Evolutionary conservation across 2,797 vertebrate genomes (phyloP), one percentile per base, ranked within the genome.

Genomic region (Morelia viridis): DNA sequence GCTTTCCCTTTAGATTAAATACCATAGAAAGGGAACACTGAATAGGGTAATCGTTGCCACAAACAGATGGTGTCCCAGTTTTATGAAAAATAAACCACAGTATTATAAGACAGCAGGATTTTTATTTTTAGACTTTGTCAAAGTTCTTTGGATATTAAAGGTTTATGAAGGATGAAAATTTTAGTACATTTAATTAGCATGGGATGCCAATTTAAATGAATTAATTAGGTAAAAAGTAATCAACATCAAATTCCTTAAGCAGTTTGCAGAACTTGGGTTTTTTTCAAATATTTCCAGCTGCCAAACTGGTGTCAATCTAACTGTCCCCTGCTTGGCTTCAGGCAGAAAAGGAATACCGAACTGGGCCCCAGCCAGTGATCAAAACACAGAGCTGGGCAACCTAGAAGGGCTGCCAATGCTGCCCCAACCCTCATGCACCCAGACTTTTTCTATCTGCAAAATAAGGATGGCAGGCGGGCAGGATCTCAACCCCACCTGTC

Each of bases 1-100:
- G 96, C 95, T 97, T 96, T 97, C 94, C 93, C 94, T 90, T 97
- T 94, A 95, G 92, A 96, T n/a, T 89, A 41, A 89, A 97, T 95
- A 95, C 93, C 95, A 96, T 93, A 96, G 96, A 84, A 22, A 92
- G 94, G 95, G 92, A 94, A 96, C 94, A 92, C 92, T 87, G 93
- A 96, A 94, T 92, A 94, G 71, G 89, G 93, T 87, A 91, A 85
- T 95, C 94, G 85, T 96, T 96, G 93, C 95, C 93, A 89, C 92
- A 90, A 95, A 93, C 96, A 94, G 60, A 89, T 85, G 85, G 94
- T 94, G 93, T 91, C 89, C 89, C 68, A 95, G 22, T 94, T 96
- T 91, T 93, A 96, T 91, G 84, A 93, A 91, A 95, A 93, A 93
- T 94, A 88, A 96, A 96, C 91, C 57, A 94, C 9, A 93, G 56